These are phyloP conservation scores for Centropus unirufus DNA, from an alignment of 2,113 vertebrate species.

Conservation along the genomic window DNA sequence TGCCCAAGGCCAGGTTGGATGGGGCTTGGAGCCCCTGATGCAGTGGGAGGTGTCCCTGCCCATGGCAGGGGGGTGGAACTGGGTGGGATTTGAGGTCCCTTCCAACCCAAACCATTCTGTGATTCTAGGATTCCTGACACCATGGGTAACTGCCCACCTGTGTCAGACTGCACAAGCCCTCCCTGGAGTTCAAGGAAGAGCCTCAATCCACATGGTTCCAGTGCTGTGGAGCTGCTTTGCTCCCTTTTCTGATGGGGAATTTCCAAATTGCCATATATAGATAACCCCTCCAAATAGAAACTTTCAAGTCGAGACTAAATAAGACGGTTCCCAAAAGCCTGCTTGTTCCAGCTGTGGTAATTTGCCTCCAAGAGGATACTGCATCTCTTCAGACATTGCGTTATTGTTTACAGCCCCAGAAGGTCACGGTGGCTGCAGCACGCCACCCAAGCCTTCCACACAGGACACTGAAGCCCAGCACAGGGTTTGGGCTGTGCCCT, in stretches of 20 bases:
- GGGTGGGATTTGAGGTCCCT: too few relatives aligned
- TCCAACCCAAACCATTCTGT: too few relatives aligned
- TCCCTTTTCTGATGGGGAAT: neutral
- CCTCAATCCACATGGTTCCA: fast-evolving
- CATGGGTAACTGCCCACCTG: neutral
- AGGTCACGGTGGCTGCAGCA: neutral
- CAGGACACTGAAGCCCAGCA: fast-evolving
- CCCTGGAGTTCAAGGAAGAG: neutral
- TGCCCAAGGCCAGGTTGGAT: too few relatives aligned
- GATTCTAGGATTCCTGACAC: neutral
- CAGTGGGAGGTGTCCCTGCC: too few relatives aligned
- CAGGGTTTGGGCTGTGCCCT: fast-evolving
- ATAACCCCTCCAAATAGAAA: neutral
- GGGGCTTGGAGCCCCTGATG: too few relatives aligned
- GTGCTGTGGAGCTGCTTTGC: neutral
- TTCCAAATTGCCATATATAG: slow-evolving; percentile 37
- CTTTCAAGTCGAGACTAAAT: neutral
- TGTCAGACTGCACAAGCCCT: neutral
- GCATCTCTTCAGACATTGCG: neutral
- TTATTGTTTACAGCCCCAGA: neutral
- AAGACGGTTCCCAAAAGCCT: neutral
- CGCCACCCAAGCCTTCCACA: neutral
- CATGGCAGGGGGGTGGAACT: too few relatives aligned
- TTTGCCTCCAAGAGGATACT: neutral
- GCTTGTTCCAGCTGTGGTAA: slow-evolving; percentile 26